Evolutionary conservation across 2,888 invertebrate genomes (phyloP).

Genomic region (Subacronicta megacephala): DNA sequence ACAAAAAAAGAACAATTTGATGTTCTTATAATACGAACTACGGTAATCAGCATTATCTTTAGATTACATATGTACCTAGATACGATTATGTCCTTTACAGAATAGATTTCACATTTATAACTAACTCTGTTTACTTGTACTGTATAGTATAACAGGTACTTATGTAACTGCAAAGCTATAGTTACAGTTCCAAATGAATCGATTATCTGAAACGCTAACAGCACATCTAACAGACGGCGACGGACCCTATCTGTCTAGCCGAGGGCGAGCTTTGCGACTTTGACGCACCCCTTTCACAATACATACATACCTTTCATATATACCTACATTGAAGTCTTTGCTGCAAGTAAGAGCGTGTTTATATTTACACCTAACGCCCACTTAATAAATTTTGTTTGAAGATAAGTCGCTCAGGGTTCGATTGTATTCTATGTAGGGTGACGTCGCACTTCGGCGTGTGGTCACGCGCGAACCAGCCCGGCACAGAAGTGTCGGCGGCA

Average conservation of each 20-base stretch:
- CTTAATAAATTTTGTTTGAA: constrained; percentile 55
- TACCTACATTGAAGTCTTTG: constrained; percentile 21
- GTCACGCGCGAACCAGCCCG: constrained; percentile 68
- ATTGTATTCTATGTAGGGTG: constrained; percentile 62
- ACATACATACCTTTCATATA: too few species aligned
- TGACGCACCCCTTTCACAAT: constrained; percentile 64
- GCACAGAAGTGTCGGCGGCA: constrained; percentile 53
- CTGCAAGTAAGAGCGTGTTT: constrained; percentile 47
- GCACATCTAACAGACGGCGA: constrained; percentile 55
- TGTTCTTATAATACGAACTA: too few species aligned
- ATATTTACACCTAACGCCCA: constrained; percentile 48
- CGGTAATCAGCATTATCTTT: constrained; percentile 9
- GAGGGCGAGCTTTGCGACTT: constrained; percentile 78
- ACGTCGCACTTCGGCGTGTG: constrained; percentile 64
- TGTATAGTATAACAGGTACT: neutral
- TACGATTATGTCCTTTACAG: constrained; percentile 26
- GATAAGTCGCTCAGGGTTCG: constrained; percentile 61
- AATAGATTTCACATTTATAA: constrained; percentile 39
- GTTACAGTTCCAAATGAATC: constrained; percentile 54
- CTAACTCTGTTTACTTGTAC: constrained; percentile 26
- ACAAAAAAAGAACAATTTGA: too few species aligned
- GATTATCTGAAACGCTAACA: constrained; percentile 64
- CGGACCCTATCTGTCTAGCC: constrained; percentile 80
- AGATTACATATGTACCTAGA: neutral
- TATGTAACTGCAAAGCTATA: neutral